Conservation (phyloP, 64 coral and sea anemone species). For the Montipora capricornis region DNA sequence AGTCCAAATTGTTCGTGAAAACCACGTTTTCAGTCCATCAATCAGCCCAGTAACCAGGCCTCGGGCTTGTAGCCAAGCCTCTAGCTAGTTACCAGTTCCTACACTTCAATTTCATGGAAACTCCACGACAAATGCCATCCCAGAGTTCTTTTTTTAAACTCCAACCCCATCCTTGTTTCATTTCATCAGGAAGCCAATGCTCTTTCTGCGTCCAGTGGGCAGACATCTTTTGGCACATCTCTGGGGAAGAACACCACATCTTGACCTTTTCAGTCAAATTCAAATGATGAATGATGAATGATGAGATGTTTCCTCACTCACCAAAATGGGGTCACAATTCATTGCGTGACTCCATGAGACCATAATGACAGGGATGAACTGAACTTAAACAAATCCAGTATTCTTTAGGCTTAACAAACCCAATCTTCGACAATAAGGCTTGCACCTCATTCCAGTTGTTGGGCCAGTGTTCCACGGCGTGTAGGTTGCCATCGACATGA, state of each 20-base stretch:
- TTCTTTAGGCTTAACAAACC: slow-evolving; percentile 3
- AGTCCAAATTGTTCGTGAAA: too few relatives aligned
- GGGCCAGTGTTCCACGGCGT: slow-evolving; percentile 28
- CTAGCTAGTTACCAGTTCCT: too few relatives aligned
- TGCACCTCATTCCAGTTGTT: slow-evolving; percentile 51
- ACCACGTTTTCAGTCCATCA: too few relatives aligned
- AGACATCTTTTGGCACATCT: slow-evolving; percentile 80
- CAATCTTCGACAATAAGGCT: slow-evolving; percentile 14
- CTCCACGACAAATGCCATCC: slow-evolving; percentile 35
- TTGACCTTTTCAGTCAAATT: slow-evolving; percentile 69
- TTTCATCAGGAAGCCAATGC: slow-evolving; percentile 61
- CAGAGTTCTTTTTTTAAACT: slow-evolving; percentile 57
- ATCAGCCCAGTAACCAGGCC: too few relatives aligned
- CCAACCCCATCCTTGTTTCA: slow-evolving; percentile 45
- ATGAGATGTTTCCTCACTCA: slow-evolving; percentile 61
- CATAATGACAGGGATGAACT: slow-evolving; percentile 61
- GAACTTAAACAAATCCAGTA: slow-evolving; percentile 67
- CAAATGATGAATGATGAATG: slow-evolving; percentile 47
- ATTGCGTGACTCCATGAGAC: slow-evolving; percentile 37
- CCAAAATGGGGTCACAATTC: slow-evolving; percentile 65
- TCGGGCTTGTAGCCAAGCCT: too few relatives aligned
- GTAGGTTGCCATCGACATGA: not conserved
- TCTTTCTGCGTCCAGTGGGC: slow-evolving; percentile 65
- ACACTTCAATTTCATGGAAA: too few relatives aligned
- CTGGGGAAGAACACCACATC: slow-evolving; percentile 64